Evolutionary conservation across 2,888 invertebrate species (phyloP).

Genomic region (Lycocerus yunnanus): DNA sequence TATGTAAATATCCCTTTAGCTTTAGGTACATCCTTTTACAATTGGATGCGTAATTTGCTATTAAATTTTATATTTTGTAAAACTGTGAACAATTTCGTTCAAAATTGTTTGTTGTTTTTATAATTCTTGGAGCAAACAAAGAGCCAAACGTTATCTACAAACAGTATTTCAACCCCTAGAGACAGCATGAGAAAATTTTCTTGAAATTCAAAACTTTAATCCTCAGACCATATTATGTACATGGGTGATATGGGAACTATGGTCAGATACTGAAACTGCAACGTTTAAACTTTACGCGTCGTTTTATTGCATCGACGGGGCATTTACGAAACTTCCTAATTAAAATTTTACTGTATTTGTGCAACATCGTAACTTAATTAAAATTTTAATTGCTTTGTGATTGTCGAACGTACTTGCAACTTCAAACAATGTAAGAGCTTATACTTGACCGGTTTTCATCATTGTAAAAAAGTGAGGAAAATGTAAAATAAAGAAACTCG

Average conservation of each 20-base stretch:
- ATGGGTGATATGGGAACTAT: too few relatives aligned
- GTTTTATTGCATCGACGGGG: background rate
- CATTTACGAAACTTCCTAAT: background rate
- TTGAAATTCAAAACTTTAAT: too few relatives aligned
- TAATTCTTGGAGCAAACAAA: too few relatives aligned
- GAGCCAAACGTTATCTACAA: too few relatives aligned
- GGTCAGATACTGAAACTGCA: background rate
- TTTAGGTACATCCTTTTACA: background rate
- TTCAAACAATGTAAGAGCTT: background rate
- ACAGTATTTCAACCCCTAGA: too few relatives aligned
- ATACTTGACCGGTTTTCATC: background rate
- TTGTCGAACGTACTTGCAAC: background rate
- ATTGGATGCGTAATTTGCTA: background rate
- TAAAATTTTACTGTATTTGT: background rate
- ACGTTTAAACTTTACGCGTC: background rate
- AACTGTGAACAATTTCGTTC: too few relatives aligned
- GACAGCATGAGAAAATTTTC: too few relatives aligned
- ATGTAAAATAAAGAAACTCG: background rate
- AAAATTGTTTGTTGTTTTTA: too few relatives aligned
- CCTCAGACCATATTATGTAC: too few relatives aligned
- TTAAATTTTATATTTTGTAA: too few relatives aligned
- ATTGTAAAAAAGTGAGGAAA: background rate
- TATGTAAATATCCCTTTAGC: too few relatives aligned
- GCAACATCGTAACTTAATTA: background rate
- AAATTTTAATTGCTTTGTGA: background rate